Percentiles rank a stretch among this genome's conserved stretches.
These are phyloP conservation scores for Agelastica alni DNA, from an alignment of 2,888 invertebrate species.

Conservation along the genomic window DNA sequence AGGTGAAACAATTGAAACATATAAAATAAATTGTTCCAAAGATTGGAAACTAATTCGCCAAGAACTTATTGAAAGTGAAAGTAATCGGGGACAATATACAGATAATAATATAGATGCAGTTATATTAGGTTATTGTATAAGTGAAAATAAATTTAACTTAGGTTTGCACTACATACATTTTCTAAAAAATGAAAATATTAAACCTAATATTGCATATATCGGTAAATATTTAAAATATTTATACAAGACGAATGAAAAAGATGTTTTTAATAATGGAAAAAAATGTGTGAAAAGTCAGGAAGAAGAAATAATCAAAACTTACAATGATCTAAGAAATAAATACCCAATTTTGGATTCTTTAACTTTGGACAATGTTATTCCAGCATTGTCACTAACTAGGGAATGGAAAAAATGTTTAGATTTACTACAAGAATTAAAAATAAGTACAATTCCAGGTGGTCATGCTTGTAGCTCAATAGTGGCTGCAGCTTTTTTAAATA, in stretches of 20 bases:
- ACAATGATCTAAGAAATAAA: slow-evolving; percentile 56
- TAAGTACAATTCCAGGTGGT: slow-evolving; percentile 57
- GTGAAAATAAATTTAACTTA: slow-evolving; percentile 55
- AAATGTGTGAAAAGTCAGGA: slow-evolving; percentile 53
- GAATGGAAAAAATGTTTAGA: slow-evolving; percentile 67
- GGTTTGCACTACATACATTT: slow-evolving; percentile 65
- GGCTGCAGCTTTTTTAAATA: slow-evolving; percentile 63
- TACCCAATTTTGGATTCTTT: slow-evolving; percentile 64
- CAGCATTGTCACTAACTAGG: slow-evolving; percentile 66
- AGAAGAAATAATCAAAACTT: slow-evolving; percentile 59
- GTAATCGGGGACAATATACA: slow-evolving; percentile 51
- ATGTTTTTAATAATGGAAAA: slow-evolving; percentile 40
- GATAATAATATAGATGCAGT: slow-evolving; percentile 64
- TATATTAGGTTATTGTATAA: slow-evolving; percentile 61
- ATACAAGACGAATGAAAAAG: slow-evolving; percentile 49
- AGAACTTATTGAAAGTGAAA: slow-evolving; percentile 52
- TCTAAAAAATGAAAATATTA: slow-evolving; percentile 57
- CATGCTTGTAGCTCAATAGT: slow-evolving; percentile 61
- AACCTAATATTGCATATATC: slow-evolving; percentile 63
- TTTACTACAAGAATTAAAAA: slow-evolving; percentile 64
- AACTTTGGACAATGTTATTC: slow-evolving; percentile 65
- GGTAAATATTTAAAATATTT: slow-evolving; percentile 65
- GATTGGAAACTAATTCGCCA: slow-evolving; percentile 52
- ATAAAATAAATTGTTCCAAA: slow-evolving; percentile 17
- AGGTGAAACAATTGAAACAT: background rate